Base-by-base conservation (phyloP, 1,140 invertebrate species). In the Pararge aegeria region DNA sequence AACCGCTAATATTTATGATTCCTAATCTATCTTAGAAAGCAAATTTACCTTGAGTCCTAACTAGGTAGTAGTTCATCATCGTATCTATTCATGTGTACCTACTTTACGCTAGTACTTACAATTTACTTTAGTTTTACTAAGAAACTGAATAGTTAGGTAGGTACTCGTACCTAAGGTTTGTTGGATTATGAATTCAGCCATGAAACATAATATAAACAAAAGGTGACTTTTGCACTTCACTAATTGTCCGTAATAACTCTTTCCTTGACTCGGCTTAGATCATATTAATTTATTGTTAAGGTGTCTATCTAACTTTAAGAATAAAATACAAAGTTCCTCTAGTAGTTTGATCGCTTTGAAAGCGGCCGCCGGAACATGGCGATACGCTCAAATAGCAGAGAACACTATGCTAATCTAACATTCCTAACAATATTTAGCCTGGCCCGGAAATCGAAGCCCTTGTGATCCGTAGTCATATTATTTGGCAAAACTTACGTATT, bases 21-120 rank as follows among this genome's bases (percentile, higher is more conserved):
- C 19, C 50, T 59, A 62, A 72, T 76, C 68, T 66, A 69, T 74
- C 74, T 68, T 73, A 44, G 21, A 62, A 66, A 59, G 40, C 50
- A 71, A 73, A 67, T 65, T 68, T 60, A 51, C 58, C 62, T 57
- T 61, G 13, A 16, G 13, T 40, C 38, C 13, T 40, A 40, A 19
- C 5, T 20, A 6, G 15, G 15, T 46, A 19, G n/a, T n/a, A n/a
- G n/a, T n/a, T n/a, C n/a, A n/a, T n/a, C 16, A 42, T 5, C 6
- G 18, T 13, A 18, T 27, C 27, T 27, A 7, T 27, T 7, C 5
- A 0, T 27, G 27, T 7, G 27, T 27, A 27, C 27, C 27, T 27
- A 3, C 10, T 5, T 27, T 1, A 7, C 5, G 5, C 27, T 27
- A 27, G 5, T 27, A 27, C 0, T 9, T 7, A 0, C 27, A 10